Conservation (phyloP, 1,140 invertebrate genomes). For the Thereuonema tuberculata region DNA sequence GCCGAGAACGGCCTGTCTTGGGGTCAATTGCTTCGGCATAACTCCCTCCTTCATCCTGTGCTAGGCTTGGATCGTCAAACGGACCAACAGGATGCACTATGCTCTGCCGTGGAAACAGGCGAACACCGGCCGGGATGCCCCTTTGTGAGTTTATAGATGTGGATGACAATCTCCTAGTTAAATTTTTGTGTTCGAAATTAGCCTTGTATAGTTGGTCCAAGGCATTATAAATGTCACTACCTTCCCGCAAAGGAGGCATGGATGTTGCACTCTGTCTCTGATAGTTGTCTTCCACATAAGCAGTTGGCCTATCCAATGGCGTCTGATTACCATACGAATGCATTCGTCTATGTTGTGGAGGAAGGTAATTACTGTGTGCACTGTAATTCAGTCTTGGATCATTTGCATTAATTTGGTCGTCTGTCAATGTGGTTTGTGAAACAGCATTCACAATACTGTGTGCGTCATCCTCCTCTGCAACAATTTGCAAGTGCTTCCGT, state of each 20-base stretch:
- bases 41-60: not conserved
- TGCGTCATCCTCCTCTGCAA: not conserved
- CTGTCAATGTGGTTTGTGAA: not conserved
- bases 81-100: slow-evolving; percentile 2
- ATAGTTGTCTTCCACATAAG: not conserved
- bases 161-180: not conserved
- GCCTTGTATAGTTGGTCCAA: not conserved
- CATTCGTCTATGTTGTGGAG: not conserved
- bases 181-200: not conserved
- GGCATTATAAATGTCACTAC: too few species aligned
- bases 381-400: not conserved
- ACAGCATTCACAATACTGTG: not conserved
- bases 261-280: not conserved
- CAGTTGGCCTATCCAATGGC: not conserved
- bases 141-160: not conserved
- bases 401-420: not conserved
- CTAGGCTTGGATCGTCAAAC: not conserved
- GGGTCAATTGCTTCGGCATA: not conserved
- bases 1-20: not conserved
- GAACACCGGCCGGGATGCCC: not conserved
- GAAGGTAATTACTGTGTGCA: not conserved
- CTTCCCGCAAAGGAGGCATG: not conserved
- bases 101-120: not conserved
- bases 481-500: slow-evolving; percentile 4
- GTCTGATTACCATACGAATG: not conserved